Evolutionary conservation across 2,888 invertebrate genomes (phyloP).

Genomic region (Phalangium opilio): DNA sequence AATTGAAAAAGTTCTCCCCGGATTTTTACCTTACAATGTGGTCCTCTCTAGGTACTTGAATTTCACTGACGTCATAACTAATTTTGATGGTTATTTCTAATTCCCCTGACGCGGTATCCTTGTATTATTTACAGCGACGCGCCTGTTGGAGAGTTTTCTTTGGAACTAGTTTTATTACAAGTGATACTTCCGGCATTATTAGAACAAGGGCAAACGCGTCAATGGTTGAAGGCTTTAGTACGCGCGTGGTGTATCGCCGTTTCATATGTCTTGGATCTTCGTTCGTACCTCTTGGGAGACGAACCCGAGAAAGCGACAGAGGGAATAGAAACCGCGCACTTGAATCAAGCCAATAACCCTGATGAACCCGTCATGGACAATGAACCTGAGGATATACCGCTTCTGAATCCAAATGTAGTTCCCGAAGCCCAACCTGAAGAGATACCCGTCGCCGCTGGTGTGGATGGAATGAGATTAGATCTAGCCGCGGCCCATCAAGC

Average conservation of each 20-base stretch:
- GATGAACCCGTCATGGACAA: no score
- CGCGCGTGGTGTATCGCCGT: conserved; percentile 70
- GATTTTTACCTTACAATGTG: conserved; percentile 89
- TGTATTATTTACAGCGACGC: conserved; percentile 30
- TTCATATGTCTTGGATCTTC: conserved; percentile 66
- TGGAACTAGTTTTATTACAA: conserved; percentile 79
- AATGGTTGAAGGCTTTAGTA: conserved; percentile 71
- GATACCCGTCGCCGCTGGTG: conserved; percentile 12
- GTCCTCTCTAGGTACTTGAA: conserved; percentile 38
- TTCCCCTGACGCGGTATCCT: neutral
- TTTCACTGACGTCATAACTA: no score
- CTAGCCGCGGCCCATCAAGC: conserved; percentile 76
- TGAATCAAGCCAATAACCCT: no score
- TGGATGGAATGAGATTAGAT: conserved; percentile 26
- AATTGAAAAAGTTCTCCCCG: conserved; percentile 60
- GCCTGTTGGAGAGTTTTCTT: conserved; percentile 74
- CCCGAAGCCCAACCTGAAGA: conserved; percentile 7
- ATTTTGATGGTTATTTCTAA: neutral
- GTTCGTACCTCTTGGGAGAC: conserved; percentile 76
- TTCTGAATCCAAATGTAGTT: neutral
- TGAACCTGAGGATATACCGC: neutral
- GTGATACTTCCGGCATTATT: conserved; percentile 88
- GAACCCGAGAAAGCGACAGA: conserved; percentile 24
- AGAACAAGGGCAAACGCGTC: conserved; percentile 89
- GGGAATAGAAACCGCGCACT: no score